Percentiles rank a stretch among this genome's conserved stretches.
phyloP scores from a whole-genome alignment of 2,113 vertebrate species.

The Myotis yumanensis region DNA sequence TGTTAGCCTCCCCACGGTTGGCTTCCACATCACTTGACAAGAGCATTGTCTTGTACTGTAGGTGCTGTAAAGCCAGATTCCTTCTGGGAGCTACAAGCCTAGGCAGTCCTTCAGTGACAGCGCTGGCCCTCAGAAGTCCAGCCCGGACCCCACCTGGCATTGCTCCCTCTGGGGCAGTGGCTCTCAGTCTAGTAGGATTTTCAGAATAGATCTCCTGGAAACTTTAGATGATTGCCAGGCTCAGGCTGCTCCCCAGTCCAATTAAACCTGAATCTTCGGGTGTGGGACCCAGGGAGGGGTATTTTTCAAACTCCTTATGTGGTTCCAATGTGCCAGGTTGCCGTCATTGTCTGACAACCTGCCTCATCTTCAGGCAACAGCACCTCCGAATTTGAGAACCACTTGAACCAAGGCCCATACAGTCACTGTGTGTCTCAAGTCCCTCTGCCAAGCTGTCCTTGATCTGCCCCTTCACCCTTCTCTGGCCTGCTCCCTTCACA shows the following conservation, averaged over 20 bases:
- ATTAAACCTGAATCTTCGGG: background rate
- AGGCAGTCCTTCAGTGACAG: background rate
- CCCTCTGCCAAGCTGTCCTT: background rate
- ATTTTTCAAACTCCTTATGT: background rate
- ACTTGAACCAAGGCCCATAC: fast-evolving
- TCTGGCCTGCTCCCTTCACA: background rate
- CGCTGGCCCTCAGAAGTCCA: background rate
- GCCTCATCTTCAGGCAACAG: constrained; percentile 81
- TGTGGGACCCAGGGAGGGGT: background rate
- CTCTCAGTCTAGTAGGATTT: background rate
- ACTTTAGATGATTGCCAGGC: background rate
- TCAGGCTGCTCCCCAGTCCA: background rate
- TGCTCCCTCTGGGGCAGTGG: no score
- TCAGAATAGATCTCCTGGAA: background rate
- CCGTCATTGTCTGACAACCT: constrained; percentile 82
- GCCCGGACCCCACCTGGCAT: background rate
- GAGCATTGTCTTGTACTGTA: background rate
- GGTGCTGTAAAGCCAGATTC: background rate
- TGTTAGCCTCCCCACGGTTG: background rate
- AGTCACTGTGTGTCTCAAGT: background rate
- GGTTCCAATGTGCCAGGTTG: constrained; percentile 82
- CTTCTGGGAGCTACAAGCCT: background rate
- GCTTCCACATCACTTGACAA: background rate
- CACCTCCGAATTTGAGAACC: background rate
- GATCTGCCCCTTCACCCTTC: background rate